Conservation (phyloP, 2,113 vertebrate genomes). For the Pagrus major region DNA sequence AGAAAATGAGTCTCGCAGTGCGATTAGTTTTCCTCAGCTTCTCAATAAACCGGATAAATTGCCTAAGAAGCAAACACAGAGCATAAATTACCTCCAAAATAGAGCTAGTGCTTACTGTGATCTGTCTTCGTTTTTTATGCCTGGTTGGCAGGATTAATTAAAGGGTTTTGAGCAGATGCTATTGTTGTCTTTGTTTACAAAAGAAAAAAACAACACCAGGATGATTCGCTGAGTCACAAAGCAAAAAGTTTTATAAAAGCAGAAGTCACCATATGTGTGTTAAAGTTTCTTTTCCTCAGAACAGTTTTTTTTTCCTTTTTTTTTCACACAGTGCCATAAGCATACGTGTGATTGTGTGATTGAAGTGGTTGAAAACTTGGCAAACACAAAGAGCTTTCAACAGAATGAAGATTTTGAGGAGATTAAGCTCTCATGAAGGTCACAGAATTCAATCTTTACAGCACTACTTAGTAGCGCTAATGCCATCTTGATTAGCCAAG, state of each 20-base stretch:
- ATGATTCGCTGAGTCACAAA: constrained; percentile 25
- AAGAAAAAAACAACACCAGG: not conserved
- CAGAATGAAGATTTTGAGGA: not conserved
- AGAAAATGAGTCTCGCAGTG: not conserved
- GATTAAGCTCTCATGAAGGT: not conserved
- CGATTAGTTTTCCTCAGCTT: constrained; percentile 22
- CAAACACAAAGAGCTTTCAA: not conserved
- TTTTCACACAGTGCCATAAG: no score
- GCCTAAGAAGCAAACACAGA: constrained; percentile 18
- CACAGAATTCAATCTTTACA: not conserved
- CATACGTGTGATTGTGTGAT: no score
- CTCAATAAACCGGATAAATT: constrained; percentile 38
- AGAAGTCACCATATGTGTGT: not conserved
- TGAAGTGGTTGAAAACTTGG: not conserved
- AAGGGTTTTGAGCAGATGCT: constrained; percentile 15
- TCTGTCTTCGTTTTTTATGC: constrained; percentile 40
- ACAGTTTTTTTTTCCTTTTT: not conserved
- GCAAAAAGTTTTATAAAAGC: not conserved
- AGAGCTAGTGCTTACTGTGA: constrained; percentile 16
- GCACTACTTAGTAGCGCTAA: not conserved
- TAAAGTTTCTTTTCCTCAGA: not conserved
- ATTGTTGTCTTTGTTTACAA: constrained; percentile 15
- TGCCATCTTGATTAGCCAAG: not conserved
- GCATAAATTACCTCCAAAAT: constrained; percentile 43
- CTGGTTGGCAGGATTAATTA: constrained; percentile 46